A percentile compares a stretch with the other conserved stretches of the same genome.
These are phyloP conservation scores for Serranus cabrilla DNA, from an alignment of 2,797 vertebrate genomes.

Conservation along the genomic window DNA sequence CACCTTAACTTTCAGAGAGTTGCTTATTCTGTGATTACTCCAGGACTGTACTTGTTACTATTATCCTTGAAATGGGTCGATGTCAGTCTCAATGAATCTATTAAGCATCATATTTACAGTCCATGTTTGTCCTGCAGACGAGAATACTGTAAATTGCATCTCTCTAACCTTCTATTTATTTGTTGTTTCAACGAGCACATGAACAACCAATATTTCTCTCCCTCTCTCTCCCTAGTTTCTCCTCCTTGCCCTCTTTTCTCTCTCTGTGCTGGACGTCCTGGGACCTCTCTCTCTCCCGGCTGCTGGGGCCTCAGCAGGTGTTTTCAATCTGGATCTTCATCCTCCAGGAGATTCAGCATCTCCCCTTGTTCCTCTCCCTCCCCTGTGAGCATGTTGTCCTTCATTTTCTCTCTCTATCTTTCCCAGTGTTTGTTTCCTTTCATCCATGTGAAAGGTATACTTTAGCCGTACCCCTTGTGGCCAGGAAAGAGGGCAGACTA, in stretches of 20 bases:
- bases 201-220: not conserved
- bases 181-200: not conserved
- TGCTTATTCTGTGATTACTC: too few relatives aligned
- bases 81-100: not conserved
- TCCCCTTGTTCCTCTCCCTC: not conserved
- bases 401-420: not conserved
- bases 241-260: not conserved
- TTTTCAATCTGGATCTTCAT: not conserved
- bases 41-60: not conserved
- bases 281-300: not conserved
- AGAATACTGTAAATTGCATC: not conserved
- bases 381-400: not conserved
- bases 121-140: not conserved
- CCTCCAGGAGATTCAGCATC: not conserved
- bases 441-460: not conserved
- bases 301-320: slow-evolving; percentile 1
- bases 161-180: not conserved
- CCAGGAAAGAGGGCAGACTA: too few relatives aligned
- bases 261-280: not conserved
- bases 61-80: not conserved
- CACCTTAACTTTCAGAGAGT: too few relatives aligned
- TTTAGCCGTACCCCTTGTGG: not conserved
- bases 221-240: not conserved
- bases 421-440: not conserved
- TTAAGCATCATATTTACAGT: not conserved